Conservation (phyloP, 2,113 vertebrate species). For the Parus major region DNA sequence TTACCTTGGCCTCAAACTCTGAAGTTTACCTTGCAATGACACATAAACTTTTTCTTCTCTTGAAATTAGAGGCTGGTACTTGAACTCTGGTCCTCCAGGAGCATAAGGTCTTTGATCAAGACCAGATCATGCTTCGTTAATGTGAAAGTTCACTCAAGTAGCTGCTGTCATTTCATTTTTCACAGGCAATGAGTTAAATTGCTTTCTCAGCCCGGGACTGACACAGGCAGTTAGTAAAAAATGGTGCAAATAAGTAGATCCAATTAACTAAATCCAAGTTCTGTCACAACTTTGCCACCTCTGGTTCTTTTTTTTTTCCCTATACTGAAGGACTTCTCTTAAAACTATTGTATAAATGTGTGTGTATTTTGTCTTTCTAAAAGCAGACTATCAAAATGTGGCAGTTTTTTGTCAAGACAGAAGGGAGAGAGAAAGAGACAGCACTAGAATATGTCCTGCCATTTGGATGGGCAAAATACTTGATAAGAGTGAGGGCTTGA, state of each 20-base stretch:
- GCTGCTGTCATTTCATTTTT: conserved; percentile 51
- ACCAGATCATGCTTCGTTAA: neutral
- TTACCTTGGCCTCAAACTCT: neutral
- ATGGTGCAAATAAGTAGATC: neutral
- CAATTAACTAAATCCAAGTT: conserved; percentile 33
- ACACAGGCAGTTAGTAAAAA: neutral
- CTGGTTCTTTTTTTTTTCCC: rapidly evolving
- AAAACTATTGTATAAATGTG: neutral
- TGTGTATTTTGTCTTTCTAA: neutral
- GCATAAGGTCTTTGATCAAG: conserved; percentile 33
- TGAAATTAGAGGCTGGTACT: neutral
- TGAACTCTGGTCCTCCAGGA: conserved; percentile 34
- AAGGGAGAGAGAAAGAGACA: neutral
- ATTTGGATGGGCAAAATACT: neutral
- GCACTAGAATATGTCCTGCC: neutral
- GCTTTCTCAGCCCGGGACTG: neutral
- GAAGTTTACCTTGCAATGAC: neutral
- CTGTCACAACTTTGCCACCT: neutral
- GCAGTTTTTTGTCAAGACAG: neutral
- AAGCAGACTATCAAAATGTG: neutral
- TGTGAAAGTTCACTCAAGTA: conserved; percentile 28
- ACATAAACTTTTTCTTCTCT: neutral
- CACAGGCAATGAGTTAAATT: conserved; percentile 40
- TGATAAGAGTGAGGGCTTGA: neutral
- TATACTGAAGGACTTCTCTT: neutral